These are phyloP conservation scores for Macroramphosus scolopax DNA, from an alignment of 2,797 vertebrate genomes.

Conservation along the genomic window DNA sequence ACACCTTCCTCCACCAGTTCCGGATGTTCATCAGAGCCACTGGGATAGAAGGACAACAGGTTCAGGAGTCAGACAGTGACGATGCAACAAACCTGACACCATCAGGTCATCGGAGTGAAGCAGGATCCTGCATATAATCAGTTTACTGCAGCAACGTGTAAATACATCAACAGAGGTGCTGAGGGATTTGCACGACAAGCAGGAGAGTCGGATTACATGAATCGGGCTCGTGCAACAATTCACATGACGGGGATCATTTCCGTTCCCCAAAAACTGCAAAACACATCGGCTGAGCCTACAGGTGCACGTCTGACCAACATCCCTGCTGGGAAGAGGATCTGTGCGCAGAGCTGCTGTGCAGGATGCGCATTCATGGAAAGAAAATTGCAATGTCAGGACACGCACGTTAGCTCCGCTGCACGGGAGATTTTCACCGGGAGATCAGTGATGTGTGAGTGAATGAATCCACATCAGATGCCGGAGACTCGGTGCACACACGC, in stretches of 20 bases:
- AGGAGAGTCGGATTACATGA: conserved; percentile 8
- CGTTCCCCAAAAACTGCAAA: no score
- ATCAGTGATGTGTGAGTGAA: conserved; percentile 10
- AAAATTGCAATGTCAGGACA: conserved; percentile 8
- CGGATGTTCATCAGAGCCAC: no score
- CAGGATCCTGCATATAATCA: conserved; percentile 11
- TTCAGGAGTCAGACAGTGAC: conserved; percentile 32
- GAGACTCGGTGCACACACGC: no score
- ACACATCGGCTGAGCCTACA: no score
- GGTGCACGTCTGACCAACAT: no score
- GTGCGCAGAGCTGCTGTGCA: conserved; percentile 2
- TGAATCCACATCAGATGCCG: neutral
- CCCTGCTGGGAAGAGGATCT: neutral
- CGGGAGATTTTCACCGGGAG: conserved; percentile 4
- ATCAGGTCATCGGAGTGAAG: conserved; percentile 48
- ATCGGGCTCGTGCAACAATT: conserved; percentile 29
- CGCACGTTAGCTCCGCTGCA: conserved; percentile 25
- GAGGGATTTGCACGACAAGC: no score
- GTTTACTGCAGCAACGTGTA: conserved; percentile 4
- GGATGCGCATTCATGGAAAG: conserved; percentile 1
- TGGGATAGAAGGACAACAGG: no score
- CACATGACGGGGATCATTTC: conserved; percentile 13
- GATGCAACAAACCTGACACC: conserved; percentile 63
- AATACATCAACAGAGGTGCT: no score
- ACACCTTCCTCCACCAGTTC: no score